These are phyloP conservation scores for Luscinia luscinia DNA, from an alignment of 2,797 vertebrate species.

Conservation along the genomic window DNA sequence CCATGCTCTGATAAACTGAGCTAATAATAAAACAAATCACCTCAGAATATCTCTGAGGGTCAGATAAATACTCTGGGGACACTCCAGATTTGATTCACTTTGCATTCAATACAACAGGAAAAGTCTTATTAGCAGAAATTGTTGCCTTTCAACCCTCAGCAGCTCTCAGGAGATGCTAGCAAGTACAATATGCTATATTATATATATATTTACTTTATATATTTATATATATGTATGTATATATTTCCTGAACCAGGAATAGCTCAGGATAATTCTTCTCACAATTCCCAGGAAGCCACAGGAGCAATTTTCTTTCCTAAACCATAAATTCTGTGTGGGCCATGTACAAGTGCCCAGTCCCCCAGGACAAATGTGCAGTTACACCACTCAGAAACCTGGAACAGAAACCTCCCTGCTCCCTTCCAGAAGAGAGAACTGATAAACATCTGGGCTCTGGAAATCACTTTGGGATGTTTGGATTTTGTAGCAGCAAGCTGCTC, in stretches of 20 bases:
- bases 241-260: not conserved
- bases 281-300: not conserved
- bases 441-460: constrained; percentile 62
- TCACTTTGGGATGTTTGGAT: constrained; percentile 52
- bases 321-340: not conserved
- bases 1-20: not conserved
- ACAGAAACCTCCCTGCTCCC: not conserved
- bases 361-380: not conserved
- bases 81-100: not conserved
- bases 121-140: not conserved
- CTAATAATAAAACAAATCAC: not conserved
- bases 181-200: not conserved
- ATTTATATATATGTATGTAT: not conserved
- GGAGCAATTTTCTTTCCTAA: not conserved
- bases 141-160: not conserved
- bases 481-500: constrained; percentile 40
- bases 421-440: not conserved
- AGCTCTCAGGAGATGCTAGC: not conserved
- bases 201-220: no score
- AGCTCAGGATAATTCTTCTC: not conserved
- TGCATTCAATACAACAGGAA: not conserved
- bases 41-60: not conserved
- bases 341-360: accelerated
- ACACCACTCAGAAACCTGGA: accelerated
- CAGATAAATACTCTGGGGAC: not conserved